phyloP scores from a whole-genome alignment of 2,113 vertebrate genomes.

The Campylorhamphus procurvoides region DNA sequence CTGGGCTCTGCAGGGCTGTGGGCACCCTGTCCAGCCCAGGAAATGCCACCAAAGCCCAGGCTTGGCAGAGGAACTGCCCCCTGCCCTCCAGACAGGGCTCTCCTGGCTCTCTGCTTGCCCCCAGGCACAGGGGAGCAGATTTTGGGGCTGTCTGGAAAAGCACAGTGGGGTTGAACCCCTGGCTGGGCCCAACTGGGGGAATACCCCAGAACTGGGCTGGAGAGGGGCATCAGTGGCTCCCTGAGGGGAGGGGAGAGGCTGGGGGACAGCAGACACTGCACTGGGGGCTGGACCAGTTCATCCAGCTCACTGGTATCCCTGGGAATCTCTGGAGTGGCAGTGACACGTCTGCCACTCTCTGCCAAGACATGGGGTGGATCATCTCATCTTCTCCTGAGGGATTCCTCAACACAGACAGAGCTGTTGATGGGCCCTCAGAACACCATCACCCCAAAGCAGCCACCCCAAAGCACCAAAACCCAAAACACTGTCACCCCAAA shows the following conservation, averaged over 20 bases:
- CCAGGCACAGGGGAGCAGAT: background rate
- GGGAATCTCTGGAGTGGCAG: background rate
- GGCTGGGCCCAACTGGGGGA: background rate
- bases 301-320: background rate
- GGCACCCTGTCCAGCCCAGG: background rate
- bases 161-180: accelerated
- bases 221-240: background rate
- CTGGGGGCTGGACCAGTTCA: background rate
- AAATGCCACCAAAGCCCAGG: accelerated
- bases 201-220: background rate
- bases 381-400: background rate
- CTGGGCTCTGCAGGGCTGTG: accelerated
- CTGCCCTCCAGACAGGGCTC: background rate
- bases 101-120: background rate
- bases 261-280: accelerated
- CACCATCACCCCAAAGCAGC: background rate
- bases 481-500: no score
- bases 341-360: accelerated
- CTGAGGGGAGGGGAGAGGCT: background rate
- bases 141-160: background rate
- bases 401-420: accelerated
- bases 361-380: background rate
- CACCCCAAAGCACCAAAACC: no score
- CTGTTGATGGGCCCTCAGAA: background rate
- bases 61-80: background rate